Evolutionary conservation across 2,888 invertebrate genomes (phyloP).

Genomic region (Melanchra persicariae): DNA sequence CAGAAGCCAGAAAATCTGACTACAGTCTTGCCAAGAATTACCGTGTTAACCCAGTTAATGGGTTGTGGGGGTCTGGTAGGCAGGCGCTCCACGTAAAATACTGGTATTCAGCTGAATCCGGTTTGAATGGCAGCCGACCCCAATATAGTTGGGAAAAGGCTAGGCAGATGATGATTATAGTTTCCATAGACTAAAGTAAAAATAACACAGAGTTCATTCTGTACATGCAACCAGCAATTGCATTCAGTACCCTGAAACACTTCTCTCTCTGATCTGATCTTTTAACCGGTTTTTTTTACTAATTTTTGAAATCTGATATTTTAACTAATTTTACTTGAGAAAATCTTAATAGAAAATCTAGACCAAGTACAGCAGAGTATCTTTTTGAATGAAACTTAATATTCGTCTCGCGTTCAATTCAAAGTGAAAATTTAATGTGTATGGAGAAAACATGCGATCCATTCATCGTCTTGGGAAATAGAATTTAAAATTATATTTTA

Average conservation of each 20-base stretch:
- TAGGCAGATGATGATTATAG: no score
- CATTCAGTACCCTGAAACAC: constrained; percentile 17
- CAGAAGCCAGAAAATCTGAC: no score
- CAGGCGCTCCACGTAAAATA: no score
- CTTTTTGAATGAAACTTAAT: constrained; percentile 25
- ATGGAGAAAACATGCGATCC: constrained; percentile 50
- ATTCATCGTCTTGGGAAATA: constrained; percentile 51
- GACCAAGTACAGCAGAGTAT: constrained; percentile 25
- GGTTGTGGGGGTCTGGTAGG: no score
- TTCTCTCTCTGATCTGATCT: constrained; percentile 10
- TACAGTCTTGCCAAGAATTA: no score
- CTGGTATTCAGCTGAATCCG: no score
- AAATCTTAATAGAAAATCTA: constrained; percentile 51
- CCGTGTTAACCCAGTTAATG: no score
- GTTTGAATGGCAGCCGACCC: no score
- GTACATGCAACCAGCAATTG: neutral
- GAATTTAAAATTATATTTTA: constrained; percentile 35
- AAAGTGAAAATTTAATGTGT: constrained; percentile 45
- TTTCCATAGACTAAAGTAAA: neutral
- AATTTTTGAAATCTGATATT: no score
- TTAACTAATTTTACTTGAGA: constrained; percentile 34
- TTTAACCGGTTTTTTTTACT: no score
- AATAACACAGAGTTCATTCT: neutral
- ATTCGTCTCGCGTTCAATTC: constrained; percentile 45
- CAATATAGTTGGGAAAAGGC: no score